These are phyloP conservation scores for Psylliodes chrysocephalus DNA, from an alignment of 2,888 invertebrate genomes.

Conservation along the genomic window DNA sequence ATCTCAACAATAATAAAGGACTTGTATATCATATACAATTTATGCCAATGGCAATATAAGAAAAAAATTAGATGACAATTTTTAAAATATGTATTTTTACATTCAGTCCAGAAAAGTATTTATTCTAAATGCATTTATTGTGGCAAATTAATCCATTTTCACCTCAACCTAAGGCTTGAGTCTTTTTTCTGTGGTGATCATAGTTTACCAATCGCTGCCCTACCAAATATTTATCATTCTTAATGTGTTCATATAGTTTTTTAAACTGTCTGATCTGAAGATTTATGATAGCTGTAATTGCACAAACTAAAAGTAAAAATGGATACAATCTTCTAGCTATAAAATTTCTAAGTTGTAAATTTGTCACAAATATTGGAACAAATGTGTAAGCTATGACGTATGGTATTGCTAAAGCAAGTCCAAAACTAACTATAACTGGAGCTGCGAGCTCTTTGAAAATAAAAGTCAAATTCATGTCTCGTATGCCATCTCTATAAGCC, in stretches of 20 bases:
- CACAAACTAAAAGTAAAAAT: conserved; percentile 78
- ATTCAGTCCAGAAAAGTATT: conserved; percentile 6
- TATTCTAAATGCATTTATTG: background rate
- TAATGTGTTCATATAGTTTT: conserved; percentile 96
- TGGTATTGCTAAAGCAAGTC: conserved; percentile 91
- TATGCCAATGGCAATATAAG: conserved; percentile 6
- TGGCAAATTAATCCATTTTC: background rate
- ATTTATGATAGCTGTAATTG: conserved; percentile 75
- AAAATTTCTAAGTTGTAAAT: conserved; percentile 76
- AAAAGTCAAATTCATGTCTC: conserved; percentile 90
- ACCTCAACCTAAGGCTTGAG: conserved; percentile 24
- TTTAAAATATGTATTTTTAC: conserved; percentile 1
- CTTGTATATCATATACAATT: conserved; percentile 12
- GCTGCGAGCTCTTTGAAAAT: conserved; percentile 87
- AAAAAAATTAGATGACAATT: conserved; percentile 2
- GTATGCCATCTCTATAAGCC: conserved; percentile 91
- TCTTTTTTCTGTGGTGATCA: conserved; percentile 77
- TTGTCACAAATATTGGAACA: conserved; percentile 74
- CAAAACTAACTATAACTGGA: conserved; percentile 89
- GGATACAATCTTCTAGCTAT: conserved; percentile 91
- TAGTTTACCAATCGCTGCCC: conserved; percentile 97
- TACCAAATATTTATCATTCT: conserved; percentile 98
- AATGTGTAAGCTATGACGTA: conserved; percentile 87
- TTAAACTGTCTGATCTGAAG: conserved; percentile 94
- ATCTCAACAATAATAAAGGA: background rate